phyloP scores from a whole-genome alignment of 2,113 vertebrate genomes.

The Oncorhynchus kisutch region DNA sequence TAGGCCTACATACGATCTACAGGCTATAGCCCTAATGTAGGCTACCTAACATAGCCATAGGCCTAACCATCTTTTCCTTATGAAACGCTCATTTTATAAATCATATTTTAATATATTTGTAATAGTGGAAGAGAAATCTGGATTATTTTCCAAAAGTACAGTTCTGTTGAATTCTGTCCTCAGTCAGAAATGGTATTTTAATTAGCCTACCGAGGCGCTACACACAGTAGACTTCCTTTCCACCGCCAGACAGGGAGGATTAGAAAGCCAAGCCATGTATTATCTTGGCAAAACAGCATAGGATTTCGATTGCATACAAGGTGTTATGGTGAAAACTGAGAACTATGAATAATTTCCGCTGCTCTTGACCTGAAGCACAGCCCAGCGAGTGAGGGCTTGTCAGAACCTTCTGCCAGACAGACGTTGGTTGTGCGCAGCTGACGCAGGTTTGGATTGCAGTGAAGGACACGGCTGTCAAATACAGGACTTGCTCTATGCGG shows the following conservation, averaged over 20 bases:
- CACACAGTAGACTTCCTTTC: background rate
- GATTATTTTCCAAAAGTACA: too few relatives aligned
- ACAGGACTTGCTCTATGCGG: slow-evolving; percentile 49
- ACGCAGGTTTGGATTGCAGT: slow-evolving; percentile 31
- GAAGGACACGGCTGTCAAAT: slow-evolving; percentile 64
- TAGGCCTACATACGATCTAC: background rate
- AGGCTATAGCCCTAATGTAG: too few relatives aligned
- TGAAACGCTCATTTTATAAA: background rate
- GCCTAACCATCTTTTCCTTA: background rate
- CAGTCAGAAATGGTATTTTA: too few relatives aligned
- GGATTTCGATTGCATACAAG: background rate
- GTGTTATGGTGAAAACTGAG: background rate
- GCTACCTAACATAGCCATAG: too few relatives aligned
- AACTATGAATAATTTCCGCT: slow-evolving; percentile 9
- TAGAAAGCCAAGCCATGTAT: background rate
- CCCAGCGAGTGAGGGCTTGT: slow-evolving; percentile 38
- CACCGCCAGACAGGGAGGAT: background rate
- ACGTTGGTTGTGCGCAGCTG: slow-evolving; percentile 62
- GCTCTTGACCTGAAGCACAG: slow-evolving; percentile 34
- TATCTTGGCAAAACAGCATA: background rate
- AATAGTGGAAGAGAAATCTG: background rate
- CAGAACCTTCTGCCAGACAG: slow-evolving; percentile 64
- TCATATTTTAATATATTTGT: background rate
- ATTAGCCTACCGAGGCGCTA: too few relatives aligned
- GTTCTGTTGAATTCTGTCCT: too few relatives aligned